Evolutionary conservation across 2,113 vertebrate species (phyloP).

Genomic region (Sander lucioperca): DNA sequence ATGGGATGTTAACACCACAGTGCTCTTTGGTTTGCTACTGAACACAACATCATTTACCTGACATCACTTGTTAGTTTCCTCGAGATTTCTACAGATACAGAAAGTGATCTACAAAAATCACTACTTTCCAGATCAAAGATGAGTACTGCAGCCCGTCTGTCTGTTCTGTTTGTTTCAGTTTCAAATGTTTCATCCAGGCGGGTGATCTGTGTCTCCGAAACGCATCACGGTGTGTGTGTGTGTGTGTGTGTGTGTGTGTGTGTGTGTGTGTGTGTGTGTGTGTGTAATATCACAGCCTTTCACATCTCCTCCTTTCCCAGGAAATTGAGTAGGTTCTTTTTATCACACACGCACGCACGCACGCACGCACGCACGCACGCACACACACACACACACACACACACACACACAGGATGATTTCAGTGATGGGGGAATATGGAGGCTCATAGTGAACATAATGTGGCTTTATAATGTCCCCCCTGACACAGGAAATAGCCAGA

Average conservation of each 20-base stretch:
- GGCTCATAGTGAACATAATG: slow-evolving; percentile 71
- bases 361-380: slow-evolving; percentile 7
- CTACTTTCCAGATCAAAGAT: too few species aligned
- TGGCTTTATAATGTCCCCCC: slow-evolving; percentile 71
- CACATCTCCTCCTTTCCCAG: slow-evolving; percentile 51
- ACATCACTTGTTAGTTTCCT: too few species aligned
- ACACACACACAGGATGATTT: slow-evolving; percentile 49
- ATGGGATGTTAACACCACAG: too few species aligned
- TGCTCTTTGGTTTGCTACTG: too few species aligned
- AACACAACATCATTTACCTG: too few species aligned
- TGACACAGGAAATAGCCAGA: slow-evolving; percentile 79
- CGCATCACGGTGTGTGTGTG: slow-evolving; percentile 4
- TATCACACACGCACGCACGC: slow-evolving; percentile 14
- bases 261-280: slow-evolving; percentile 22
- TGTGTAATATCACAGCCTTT: slow-evolving; percentile 38
- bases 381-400: slow-evolving; percentile 16
- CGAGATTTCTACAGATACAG: too few species aligned
- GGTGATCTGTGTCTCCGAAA: too few species aligned
- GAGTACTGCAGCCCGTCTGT: too few species aligned
- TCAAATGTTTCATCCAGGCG: too few species aligned
- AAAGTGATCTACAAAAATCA: too few species aligned
- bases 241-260: slow-evolving; percentile 24
- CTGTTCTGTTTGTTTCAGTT: too few species aligned
- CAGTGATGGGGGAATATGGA: slow-evolving; percentile 67
- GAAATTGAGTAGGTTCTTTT: slow-evolving; percentile 48